Percentiles rank a stretch among this genome's conserved stretches.
Conservation (phyloP, 2,113 vertebrate genomes). For the Pavo muticus region DNA sequence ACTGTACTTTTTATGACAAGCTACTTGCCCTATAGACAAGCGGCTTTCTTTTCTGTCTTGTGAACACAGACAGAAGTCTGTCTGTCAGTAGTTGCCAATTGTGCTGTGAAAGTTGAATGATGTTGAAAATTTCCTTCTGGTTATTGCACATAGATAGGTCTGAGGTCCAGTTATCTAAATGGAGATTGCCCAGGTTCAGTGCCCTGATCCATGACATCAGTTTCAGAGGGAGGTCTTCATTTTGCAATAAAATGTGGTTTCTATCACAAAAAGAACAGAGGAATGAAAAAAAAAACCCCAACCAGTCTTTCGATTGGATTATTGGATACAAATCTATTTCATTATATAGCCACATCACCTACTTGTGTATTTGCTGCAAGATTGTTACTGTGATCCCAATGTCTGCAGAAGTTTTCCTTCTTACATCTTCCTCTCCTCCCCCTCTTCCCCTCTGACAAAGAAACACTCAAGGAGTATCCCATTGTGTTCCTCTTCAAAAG, state of each 20-base stretch:
- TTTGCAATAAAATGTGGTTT: neutral
- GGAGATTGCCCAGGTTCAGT: neutral
- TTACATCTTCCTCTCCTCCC: neutral
- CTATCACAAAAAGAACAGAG: neutral
- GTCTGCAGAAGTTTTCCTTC: neutral
- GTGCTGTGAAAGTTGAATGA: neutral
- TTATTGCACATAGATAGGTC: fast-evolving
- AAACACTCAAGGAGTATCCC: neutral
- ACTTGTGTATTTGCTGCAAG: neutral
- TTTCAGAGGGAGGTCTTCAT: neutral
- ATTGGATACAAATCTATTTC: neutral
- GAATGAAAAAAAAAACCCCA: neutral
- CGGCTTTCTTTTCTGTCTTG: too few species aligned
- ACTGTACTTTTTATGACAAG: neutral
- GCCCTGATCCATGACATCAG: neutral
- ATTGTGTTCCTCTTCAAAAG: neutral
- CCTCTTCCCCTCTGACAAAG: neutral
- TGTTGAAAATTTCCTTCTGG: neutral
- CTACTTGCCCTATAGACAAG: neutral
- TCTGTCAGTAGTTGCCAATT: neutral
- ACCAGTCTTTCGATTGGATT: neutral
- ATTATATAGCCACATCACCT: neutral
- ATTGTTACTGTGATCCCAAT: neutral
- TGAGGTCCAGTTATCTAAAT: neutral
- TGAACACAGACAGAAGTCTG: neutral